Conservation (phyloP, 2,797 vertebrate genomes). For the Hirundo rustica region DNA sequence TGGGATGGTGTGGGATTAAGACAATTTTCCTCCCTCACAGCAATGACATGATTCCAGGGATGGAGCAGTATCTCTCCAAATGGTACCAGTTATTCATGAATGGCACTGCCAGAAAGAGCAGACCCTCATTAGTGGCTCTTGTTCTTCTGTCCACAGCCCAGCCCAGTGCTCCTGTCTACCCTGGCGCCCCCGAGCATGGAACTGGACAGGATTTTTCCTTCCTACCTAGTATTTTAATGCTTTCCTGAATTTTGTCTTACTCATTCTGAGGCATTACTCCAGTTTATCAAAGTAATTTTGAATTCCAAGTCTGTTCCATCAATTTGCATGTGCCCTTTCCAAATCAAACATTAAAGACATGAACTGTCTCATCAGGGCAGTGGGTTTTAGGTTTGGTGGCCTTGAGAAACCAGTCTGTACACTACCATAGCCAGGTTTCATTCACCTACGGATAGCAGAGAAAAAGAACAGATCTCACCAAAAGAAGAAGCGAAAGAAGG, state of each 20-base stretch:
- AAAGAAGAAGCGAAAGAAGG: not conserved
- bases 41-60: not conserved
- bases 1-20: not conserved
- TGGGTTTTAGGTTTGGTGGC: not conserved
- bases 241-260: not conserved
- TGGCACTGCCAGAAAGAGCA: not conserved
- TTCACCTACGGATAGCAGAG: not conserved
- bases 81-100: not conserved
- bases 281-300: not conserved
- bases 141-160: not conserved
- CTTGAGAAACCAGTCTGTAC: not conserved
- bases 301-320: not conserved
- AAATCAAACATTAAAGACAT: not conserved
- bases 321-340: not conserved
- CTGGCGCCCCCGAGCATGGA: not conserved
- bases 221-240: not conserved
- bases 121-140: fast-evolving
- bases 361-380: not conserved
- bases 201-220: not conserved
- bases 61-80: not conserved
- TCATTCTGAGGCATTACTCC: not conserved
- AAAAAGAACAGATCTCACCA: not conserved
- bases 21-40: not conserved
- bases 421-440: not conserved
- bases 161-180: not conserved